Evolutionary conservation across 2,888 invertebrate genomes (phyloP), one percentile per base, ranked within the genome.

Genomic region (Catocala sponsa): DNA sequence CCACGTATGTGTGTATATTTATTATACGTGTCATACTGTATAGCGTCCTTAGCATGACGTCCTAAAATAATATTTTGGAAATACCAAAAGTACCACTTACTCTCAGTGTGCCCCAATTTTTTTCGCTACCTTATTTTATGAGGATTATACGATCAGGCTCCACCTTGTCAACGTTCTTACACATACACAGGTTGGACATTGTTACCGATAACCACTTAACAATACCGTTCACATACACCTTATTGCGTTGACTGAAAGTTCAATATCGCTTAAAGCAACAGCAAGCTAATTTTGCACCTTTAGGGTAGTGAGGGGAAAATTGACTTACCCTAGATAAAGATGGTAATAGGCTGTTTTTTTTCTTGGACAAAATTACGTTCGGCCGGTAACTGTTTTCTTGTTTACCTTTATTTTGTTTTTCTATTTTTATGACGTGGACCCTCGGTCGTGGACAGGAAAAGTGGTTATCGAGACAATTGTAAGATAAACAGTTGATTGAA

Each of bases 271-370:
- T 70, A 43, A 43, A 7, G 2, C 4, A 5, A 0, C 32, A 33
- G 38, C 38, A 12, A 12, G 10, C n/a, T 65, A 76, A 70, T 57
- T 71, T 76, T 59, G 79, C 57, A 63, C 63, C 69, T 66, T 72
- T 70, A 82, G 76, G 82, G 85, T 82, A 83, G 86, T 85, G 86
- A 87, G 89, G 86, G 81, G 88, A 89, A 91, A 92, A 93, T 93
- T 93, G 92, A 93, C 92, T 92, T 92, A 90, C 91, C 91, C 90
- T 85, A 92, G 92, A 93, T 93, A 92, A 92, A 90, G 84, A 88
- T 87, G 86, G 91, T 92, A 90, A 92, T 91, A 84, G 90, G 74
- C 82, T 89, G 84, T 91, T 90, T 92, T 92, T n/a, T 91, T 91
- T 85, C 78, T 83, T 71, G 83, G 68, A 72, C 81, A 82, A 85